phyloP scores from a whole-genome alignment of 2,113 vertebrate genomes.

The Nannobrachium achirus region DNA sequence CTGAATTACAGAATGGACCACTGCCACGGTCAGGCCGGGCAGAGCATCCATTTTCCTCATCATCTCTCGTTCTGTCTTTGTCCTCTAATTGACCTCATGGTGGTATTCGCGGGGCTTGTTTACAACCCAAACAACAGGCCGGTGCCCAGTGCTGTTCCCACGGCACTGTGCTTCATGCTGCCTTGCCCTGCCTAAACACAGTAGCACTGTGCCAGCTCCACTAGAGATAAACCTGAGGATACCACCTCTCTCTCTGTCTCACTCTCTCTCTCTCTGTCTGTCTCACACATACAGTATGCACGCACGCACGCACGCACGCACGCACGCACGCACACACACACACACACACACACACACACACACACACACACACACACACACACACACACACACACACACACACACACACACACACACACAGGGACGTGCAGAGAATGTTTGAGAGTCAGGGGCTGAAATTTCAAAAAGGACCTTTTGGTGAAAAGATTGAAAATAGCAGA shows the following conservation, averaged over 20 bases:
- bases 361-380: not conserved
- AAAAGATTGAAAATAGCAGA: too few relatives aligned
- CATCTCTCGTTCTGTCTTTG: constrained; percentile 7
- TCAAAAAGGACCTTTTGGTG: too few relatives aligned
- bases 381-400: too few relatives aligned
- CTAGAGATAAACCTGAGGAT: constrained; percentile 1
- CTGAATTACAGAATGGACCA: too few relatives aligned
- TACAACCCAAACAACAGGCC: constrained; percentile 58
- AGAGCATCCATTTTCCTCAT: constrained; percentile 16
- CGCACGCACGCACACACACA: too few relatives aligned
- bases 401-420: too few relatives aligned
- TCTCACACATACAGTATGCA: too few relatives aligned
- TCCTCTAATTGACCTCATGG: constrained; percentile 34
- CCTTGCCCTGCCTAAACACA: constrained; percentile 9
- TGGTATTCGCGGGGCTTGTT: constrained; percentile 50
- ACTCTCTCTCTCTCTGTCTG: too few relatives aligned
- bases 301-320: too few relatives aligned
- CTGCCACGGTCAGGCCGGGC: not conserved
- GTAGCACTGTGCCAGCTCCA: constrained; percentile 7
- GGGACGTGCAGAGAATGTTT: too few relatives aligned
- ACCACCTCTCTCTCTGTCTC: too few relatives aligned
- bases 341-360: not conserved
- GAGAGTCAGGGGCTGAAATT: too few relatives aligned
- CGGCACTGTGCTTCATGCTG: constrained; percentile 22
- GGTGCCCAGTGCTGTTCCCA: constrained; percentile 59